These are phyloP conservation scores for Phymorhynchus buccinoides DNA, from an alignment of 1,140 invertebrate genomes.

Conservation along the genomic window DNA sequence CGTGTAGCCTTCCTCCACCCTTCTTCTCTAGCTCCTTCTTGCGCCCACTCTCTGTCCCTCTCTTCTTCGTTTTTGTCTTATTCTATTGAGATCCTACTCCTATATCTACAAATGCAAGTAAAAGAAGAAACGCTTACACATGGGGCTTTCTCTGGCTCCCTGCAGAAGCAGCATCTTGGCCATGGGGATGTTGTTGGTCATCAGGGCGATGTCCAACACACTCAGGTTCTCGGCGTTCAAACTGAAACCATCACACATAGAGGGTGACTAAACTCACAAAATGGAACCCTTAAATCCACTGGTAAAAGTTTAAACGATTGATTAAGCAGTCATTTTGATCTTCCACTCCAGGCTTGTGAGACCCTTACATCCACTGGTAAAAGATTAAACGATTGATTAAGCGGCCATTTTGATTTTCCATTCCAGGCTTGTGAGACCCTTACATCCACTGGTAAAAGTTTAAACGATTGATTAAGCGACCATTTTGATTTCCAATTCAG, in stretches of 20 bases:
- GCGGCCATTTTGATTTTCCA: no score
- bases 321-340: no score
- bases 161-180: constrained; percentile 90
- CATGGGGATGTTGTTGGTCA: constrained; percentile 88
- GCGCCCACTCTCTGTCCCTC: not conserved
- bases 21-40: no score
- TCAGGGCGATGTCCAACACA: constrained; percentile 90
- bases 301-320: not conserved
- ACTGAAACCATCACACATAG: constrained; percentile 67
- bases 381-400: no score
- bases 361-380: no score
- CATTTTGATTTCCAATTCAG: no score
- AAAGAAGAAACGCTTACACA: constrained; percentile 81
- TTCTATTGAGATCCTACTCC: no score
- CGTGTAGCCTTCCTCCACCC: no score
- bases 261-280: not conserved
- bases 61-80: not conserved
- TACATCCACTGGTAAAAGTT: no score
- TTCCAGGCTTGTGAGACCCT: no score
- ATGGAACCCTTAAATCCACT: not conserved
- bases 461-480: no score
- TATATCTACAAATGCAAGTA: not conserved
- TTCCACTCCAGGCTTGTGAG: no score
- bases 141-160: constrained; percentile 89
- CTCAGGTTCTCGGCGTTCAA: constrained; percentile 91